These are phyloP conservation scores for Hesperia comma DNA, from an alignment of 2,888 invertebrate species.

Conservation along the genomic window DNA sequence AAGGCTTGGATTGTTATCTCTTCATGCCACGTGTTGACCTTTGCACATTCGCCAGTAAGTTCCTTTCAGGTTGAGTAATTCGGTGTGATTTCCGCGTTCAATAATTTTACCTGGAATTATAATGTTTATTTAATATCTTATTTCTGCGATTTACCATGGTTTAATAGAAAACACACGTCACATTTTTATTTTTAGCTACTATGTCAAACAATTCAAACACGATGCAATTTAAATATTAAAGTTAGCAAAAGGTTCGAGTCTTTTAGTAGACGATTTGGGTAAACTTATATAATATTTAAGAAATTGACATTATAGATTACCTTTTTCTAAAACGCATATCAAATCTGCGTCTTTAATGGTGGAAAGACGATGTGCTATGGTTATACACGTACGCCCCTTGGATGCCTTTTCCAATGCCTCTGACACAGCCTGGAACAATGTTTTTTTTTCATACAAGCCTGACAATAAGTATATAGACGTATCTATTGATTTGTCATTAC, in stretches of 20 bases:
- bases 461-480: no score
- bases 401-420: conserved; percentile 92
- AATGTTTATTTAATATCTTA: background rate
- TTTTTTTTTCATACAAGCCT: background rate
- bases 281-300: background rate
- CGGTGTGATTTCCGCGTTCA: conserved; percentile 89
- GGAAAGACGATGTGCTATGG: conserved; percentile 93
- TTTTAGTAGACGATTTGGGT: no score
- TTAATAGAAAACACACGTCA: no score
- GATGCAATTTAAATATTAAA: no score
- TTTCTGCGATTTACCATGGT: no score
- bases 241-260: no score
- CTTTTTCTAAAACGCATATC: conserved; percentile 92
- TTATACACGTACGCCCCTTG: conserved; percentile 91
- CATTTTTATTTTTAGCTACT: no score
- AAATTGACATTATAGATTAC: conserved; percentile 56
- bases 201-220: no score
- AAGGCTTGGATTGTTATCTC: background rate
- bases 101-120: conserved; percentile 85
- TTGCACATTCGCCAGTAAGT: conserved; percentile 86
- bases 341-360: conserved; percentile 92
- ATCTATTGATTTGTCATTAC: no score
- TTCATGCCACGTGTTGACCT: conserved; percentile 63
- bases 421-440: conserved; percentile 86
- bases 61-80: conserved; percentile 85